Base-by-base conservation (phyloP, 1,140 invertebrate genomes). In the Drosophila baimaii region DNA sequence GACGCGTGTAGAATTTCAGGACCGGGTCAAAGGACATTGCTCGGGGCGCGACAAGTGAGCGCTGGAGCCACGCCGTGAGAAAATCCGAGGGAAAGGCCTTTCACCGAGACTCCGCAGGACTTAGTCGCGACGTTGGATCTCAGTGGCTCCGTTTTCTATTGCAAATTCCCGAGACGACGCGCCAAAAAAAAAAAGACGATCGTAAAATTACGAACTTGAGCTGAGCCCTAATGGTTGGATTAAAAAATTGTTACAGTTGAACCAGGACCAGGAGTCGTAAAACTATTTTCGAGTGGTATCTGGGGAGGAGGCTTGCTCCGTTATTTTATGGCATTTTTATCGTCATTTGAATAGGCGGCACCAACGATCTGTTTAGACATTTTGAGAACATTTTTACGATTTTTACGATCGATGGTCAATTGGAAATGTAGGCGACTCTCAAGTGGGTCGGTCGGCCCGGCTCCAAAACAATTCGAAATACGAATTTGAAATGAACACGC, bases 321-420 rank as follows among this genome's bases (percentile, higher is more conserved):
- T 31, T 43, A 41, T 82, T 89, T 89, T 70, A 88, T 88, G 64
- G 49, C 59, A 54, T 88, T 88, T 88, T 88, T 88, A 88, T 88
- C 68, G 83, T 77, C 74, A 89, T 86, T 88, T 89, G 84, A 88
- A 88, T 79, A 79, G 76, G 68, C 79, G 79, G 83, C 71, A 82
- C 79, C 76, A 88, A 88, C 79, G 83, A 88, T 88, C 72, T 88
- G 83, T 88, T 88, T 88, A 49, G 84, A 88, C 83, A 88, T 80
- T 88, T 86, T 68, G 65, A 73, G 79, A 88, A 83, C 63, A 77
- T 63, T 86, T 86, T 88, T 74, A 89, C 61, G 83, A 79, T 59
- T 88, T 83, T 88, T 73, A 89, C 64, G 83, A 83, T 68, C 72
- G 39, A n/a, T 55, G 54, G 52, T 64, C 54, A 54, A 66, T 68